Evolutionary conservation across 1,140 invertebrate species (phyloP), one percentile per base, ranked within the genome.

Genomic region (Zaprionus vittiger): DNA sequence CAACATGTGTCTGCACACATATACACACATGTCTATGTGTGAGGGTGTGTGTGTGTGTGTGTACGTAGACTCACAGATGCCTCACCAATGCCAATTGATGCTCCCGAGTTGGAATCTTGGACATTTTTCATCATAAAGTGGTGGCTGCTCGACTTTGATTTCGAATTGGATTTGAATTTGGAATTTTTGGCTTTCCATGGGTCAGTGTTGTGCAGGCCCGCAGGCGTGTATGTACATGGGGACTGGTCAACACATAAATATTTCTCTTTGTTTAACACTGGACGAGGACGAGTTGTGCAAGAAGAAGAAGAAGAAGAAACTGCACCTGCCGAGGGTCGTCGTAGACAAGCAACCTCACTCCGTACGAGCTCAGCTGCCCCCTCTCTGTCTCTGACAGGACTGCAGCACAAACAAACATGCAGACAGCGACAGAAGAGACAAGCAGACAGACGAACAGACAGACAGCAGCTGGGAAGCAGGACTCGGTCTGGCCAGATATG

Each of bases 111-210:
- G 72, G 65, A 89, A 81, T 85, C 84, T 89, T 89, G 76, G 82
- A 82, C 85, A 89, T 89, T 90, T 89, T 89, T 90, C 85, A 89
- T 89, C 85, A 89, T 89, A 90, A 89, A 75, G 60, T 65, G 79
- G 72, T 75, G 66, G 77, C 63, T 64, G 67, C 54, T 59, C 28
- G 47, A 59, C 79, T 89, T 89, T 90, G 86, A 85, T 90, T 89
- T 90, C 76, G 82, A 90, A 89, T 89, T 89, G 85, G 81, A 89
- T 89, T 89, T 89, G 85, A 89, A 89, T 89, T 89, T 80, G 79
- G 73, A 90, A 89, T 90, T 89, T 83, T 82, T 81, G 81, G 84
- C 85, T 90, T 81, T 90, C 63, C 68, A 80, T 52, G 20, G 9
- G 47, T 62, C 66, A 71, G 63, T 54, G 54, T 54, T 38, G 49